Percentiles rank a stretch among this genome's conserved stretches.
Conservation (phyloP, 2,888 invertebrate genomes). For the Sthenelais limicola region DNA sequence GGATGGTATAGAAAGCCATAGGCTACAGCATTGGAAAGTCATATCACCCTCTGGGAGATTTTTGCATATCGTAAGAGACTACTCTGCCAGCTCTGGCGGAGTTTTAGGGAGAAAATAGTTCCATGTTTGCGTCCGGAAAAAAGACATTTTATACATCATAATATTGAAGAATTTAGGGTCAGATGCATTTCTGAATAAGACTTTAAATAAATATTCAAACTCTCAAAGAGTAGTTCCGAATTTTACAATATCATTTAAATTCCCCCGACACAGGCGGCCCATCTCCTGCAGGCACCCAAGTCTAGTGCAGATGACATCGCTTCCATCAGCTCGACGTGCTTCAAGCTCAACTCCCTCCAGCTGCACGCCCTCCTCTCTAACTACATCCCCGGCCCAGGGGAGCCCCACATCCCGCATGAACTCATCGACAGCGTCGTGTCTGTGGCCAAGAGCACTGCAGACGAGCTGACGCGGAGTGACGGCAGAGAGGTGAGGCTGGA, state of each 20-base stretch:
- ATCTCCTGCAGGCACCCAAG: slow-evolving; percentile 86
- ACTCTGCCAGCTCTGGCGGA: too few relatives aligned
- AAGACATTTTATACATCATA: too few relatives aligned
- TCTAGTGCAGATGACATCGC: slow-evolving; percentile 89
- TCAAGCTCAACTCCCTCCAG: slow-evolving; percentile 96
- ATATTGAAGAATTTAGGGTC: too few relatives aligned
- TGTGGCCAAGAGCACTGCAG: slow-evolving; percentile 77
- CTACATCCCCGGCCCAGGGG: slow-evolving; percentile 79
- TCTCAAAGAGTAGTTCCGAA: too few relatives aligned
- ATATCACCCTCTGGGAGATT: too few relatives aligned
- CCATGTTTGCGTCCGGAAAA: too few relatives aligned
- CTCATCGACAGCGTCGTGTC: slow-evolving; percentile 73
- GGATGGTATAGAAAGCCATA: too few relatives aligned
- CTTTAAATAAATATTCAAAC: too few relatives aligned
- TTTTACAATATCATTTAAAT: not conserved
- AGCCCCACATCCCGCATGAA: slow-evolving; percentile 77
- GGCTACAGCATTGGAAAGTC: too few relatives aligned
- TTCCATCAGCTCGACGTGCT: slow-evolving; percentile 91
- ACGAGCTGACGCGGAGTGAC: slow-evolving; percentile 86
- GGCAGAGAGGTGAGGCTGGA: slow-evolving; percentile 92
- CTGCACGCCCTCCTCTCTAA: slow-evolving; percentile 87
- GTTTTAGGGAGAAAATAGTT: too few relatives aligned
- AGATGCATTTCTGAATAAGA: too few relatives aligned
- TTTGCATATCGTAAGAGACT: too few relatives aligned
- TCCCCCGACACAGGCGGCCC: slow-evolving; percentile 82